phyloP scores from a whole-genome alignment of 2,797 vertebrate genomes.

The Helicolenus hilgendorfi region DNA sequence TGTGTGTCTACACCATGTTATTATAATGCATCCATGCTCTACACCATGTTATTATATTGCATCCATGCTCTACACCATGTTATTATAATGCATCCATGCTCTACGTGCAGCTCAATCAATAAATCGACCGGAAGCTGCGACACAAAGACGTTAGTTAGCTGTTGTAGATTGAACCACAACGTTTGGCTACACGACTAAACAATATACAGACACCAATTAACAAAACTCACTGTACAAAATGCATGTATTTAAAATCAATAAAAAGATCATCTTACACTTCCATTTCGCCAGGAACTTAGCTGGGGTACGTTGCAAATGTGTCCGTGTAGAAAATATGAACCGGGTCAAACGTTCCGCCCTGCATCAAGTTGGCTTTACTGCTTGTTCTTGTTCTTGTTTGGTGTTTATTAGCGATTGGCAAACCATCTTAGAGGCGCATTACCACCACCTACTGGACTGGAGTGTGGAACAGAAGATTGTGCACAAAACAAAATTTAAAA shows the following conservation, averaged over 20 bases:
- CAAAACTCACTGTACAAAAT: background rate
- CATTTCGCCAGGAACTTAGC: slow-evolving; percentile 55
- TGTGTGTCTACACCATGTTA: background rate
- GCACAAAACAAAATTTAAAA: too few species aligned
- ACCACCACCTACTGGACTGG: too few species aligned
- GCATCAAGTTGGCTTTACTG: background rate
- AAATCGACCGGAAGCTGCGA: background rate
- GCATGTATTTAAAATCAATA: background rate
- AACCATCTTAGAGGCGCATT: too few species aligned
- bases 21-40: too few species aligned
- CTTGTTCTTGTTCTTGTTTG: too few species aligned
- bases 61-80: too few species aligned
- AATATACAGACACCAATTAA: rapidly evolving
- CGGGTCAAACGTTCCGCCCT: background rate
- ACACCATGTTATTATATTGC: too few species aligned
- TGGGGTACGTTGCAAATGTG: background rate
- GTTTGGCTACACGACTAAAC: background rate
- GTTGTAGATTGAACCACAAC: background rate
- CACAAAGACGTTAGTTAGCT: background rate
- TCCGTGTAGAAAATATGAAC: slow-evolving; percentile 54
- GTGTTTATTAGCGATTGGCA: too few species aligned
- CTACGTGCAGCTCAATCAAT: background rate
- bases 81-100: too few species aligned
- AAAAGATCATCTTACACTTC: slow-evolving; percentile 83
- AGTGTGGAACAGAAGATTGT: too few species aligned